Evolutionary conservation across 2,113 vertebrate species (phyloP), one percentile per base, ranked within the genome.

Genomic region (Ictalurus furcatus): DNA sequence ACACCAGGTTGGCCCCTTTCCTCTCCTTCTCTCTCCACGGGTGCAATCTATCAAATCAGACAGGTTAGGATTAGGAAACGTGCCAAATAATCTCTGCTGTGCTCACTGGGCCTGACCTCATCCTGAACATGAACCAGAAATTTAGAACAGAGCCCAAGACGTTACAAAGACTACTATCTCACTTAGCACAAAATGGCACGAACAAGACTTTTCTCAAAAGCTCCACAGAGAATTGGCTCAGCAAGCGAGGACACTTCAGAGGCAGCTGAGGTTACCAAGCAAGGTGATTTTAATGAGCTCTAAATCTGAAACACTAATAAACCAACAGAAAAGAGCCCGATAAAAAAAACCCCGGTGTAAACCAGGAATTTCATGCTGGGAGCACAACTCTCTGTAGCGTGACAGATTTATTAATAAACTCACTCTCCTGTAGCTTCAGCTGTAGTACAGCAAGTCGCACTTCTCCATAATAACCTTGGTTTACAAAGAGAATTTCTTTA

Each of bases 381-480:
- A 85, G 67, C 80, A 87, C 87, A 87, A 80, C 90, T 90, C 65
- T 85, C 80, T 90, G 87, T 82, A 61, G 90, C 85, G 63, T 85
- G 89, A 90, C 91, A 28, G 89, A 78, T 80, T 91, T 85, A 87
- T 89, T 91, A 90, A 90, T 85, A 80, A 81, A 63, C 37, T 87
- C 73, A 65, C 17, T 40, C 65, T 54, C 63, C 67, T 84, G 56
- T 25, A 63, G 87, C 37, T 23, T 37, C 52, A 23, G 30, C 86
- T 52, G n/a, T 56, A 81, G 21, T 8, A 83, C 63, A 23, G 34
- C 48, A 67, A 83, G 81, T 83, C 81, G n/a, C 48, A 13, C 48
- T 71, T 14, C 14, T 40, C 52, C 25, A 30, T 61, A 28, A 19
- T 58, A 63, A 40, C 61, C 12, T n/a, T 44, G 76, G 44, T 56